Conservation (phyloP, 2,888 invertebrate genomes). For the Drosophila anomelani region DNA sequence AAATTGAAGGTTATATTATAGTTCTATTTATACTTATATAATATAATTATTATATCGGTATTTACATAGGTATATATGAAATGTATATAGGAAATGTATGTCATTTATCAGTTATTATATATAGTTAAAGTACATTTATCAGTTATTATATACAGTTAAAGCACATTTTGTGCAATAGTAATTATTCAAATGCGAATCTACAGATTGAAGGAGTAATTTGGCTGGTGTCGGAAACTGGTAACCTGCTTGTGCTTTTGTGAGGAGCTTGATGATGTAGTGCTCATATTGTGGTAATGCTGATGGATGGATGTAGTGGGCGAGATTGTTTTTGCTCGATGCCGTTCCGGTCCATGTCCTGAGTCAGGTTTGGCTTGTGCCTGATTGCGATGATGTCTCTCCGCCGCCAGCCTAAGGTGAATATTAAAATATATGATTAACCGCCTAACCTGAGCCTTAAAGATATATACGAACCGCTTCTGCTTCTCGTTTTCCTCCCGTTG, state of each 20-base stretch:
- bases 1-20: no score
- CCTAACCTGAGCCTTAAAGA: background rate
- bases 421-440: background rate
- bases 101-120: no score
- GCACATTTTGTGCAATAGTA: background rate
- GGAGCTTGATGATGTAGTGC: background rate
- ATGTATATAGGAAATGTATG: no score
- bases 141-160: background rate
- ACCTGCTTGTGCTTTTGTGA: conserved; percentile 15
- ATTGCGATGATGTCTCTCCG: background rate
- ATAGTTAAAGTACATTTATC: no score
- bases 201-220: conserved; percentile 56
- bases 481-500: conserved; percentile 1
- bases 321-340: background rate
- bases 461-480: conserved; percentile 23
- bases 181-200: conserved; percentile 16
- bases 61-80: no score
- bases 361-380: background rate
- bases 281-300: background rate
- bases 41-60: no score
- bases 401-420: background rate
- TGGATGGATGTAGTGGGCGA: no score
- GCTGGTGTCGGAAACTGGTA: conserved; percentile 43
- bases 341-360: background rate
- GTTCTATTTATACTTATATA: no score